phyloP scores from a whole-genome alignment of 2,113 vertebrate species.

The Atrichornis clamosus region DNA sequence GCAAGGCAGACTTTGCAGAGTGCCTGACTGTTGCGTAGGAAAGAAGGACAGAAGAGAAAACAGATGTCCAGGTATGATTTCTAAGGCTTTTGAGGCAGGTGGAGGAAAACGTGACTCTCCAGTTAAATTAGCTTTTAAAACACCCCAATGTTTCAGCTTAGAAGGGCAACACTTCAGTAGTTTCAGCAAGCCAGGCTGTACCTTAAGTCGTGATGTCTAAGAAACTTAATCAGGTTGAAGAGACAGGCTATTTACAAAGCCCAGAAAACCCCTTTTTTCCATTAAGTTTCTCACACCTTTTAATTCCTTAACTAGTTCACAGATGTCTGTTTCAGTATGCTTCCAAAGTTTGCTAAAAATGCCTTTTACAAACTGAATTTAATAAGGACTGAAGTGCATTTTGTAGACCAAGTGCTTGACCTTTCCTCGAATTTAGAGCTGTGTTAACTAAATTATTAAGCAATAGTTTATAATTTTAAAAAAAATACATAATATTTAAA shows the following conservation, averaged over 20 bases:
- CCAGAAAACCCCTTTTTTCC: not conserved
- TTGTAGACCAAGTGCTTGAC: not conserved
- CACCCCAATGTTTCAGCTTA: not conserved
- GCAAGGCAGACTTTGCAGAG: not conserved
- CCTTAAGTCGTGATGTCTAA: not conserved
- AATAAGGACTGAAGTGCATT: not conserved
- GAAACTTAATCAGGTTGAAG: not conserved
- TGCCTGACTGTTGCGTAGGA: no score
- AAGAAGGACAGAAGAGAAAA: not conserved
- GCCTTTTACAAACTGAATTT: not conserved
- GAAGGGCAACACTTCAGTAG: not conserved
- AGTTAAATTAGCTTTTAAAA: not conserved
- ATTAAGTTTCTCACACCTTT: not conserved
- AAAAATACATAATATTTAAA: not conserved
- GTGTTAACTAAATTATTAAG: not conserved
- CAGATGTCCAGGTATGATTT: not conserved
- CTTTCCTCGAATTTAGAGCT: not conserved
- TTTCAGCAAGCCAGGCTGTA: not conserved
- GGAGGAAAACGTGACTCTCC: not conserved
- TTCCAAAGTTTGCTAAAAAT: not conserved
- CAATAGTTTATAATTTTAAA: not conserved
- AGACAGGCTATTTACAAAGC: not conserved
- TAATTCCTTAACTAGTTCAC: not conserved
- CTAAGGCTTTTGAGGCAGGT: not conserved
- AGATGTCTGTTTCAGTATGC: not conserved